Evolutionary conservation across 2,888 invertebrate genomes (phyloP), one percentile per base, ranked within the genome.

Genomic region (Polydrusus pterygomalis): DNA sequence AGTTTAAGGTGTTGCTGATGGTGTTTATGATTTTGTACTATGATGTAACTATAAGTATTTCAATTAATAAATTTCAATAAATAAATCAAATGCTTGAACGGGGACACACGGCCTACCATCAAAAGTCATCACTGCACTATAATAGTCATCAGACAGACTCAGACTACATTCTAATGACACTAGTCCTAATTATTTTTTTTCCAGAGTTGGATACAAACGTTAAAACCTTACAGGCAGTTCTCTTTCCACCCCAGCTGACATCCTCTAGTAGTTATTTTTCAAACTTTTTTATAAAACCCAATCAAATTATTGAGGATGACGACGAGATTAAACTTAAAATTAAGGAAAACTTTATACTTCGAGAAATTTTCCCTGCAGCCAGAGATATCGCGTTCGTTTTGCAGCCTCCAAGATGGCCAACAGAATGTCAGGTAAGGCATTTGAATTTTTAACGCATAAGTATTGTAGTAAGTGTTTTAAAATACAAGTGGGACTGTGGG

Each of bases 351-450:
- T 77, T 71, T 34, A 78, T 80, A 9, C 92, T 93, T 15, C 89
- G 93, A 80, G 94, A 94, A 84, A 89, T 93, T 74, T 94, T 93
- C 87, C 79, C 83, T 5, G 79, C 83, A 20, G 82, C 79, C 38
- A 84, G 83, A 63, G 87, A 87, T 43, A 81, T 80, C 20, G 82
- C 82, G 71, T 85, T 86, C 72, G 91, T 93, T 68, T 92, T 93
- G 83, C 95, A 95, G 89, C 93, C 94, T 82, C 92, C 95, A 74
- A 90, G 96, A 86, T 96, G 96, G 96, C 96, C 96, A 18, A 93
- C 95, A 56, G 96, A 96, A 89, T 96, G 96, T 88, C 95, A 96
- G 91, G 96, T 95, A 86, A 88, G 81, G 5, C 5, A 25, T 25
- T 25, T 25, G 5, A 25, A 1, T 25, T 25, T 25, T 25, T 25